These are phyloP conservation scores for Himalopsyche japonica DNA, from an alignment of 2,888 invertebrate genomes.

Conservation along the genomic window DNA sequence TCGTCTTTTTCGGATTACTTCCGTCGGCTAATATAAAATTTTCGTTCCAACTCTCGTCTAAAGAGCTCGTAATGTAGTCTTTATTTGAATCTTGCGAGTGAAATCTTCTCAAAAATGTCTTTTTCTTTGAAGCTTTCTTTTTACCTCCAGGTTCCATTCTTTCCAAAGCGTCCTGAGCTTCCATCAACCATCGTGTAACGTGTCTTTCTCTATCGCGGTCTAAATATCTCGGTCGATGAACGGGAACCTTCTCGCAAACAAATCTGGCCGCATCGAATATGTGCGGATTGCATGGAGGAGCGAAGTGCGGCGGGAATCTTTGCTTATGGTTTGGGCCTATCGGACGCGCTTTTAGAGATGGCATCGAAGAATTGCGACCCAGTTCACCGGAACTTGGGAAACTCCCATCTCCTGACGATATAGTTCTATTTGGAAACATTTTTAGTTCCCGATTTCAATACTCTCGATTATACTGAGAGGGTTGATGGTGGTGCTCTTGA, in stretches of 20 bases:
- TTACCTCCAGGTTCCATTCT: slow-evolving; percentile 55
- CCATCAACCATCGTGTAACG: slow-evolving; percentile 58
- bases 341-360: slow-evolving; percentile 43
- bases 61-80: slow-evolving; percentile 51
- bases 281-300: slow-evolving; percentile 45
- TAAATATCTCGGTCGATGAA: slow-evolving; percentile 50
- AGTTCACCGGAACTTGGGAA: slow-evolving; percentile 47
- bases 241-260: slow-evolving; percentile 50
- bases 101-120: slow-evolving; percentile 50
- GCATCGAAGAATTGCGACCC: slow-evolving; percentile 49
- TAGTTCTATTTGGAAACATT: slow-evolving; percentile 48
- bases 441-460: slow-evolving; percentile 7
- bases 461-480: not conserved
- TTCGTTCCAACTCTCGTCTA: slow-evolving; percentile 54
- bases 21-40: slow-evolving; percentile 50
- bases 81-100: slow-evolving; percentile 53
- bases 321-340: slow-evolving; percentile 16
- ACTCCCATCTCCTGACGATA: slow-evolving; percentile 48
- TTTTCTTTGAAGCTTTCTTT: slow-evolving; percentile 57
- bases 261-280: slow-evolving; percentile 60
- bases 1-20: slow-evolving; percentile 46
- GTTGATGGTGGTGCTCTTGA: not conserved
- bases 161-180: slow-evolving; percentile 58
- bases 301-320: slow-evolving; percentile 49
- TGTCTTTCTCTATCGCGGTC: slow-evolving; percentile 57